These are phyloP conservation scores for Tiliacea citrago DNA, from an alignment of 2,888 invertebrate species.

Conservation along the genomic window DNA sequence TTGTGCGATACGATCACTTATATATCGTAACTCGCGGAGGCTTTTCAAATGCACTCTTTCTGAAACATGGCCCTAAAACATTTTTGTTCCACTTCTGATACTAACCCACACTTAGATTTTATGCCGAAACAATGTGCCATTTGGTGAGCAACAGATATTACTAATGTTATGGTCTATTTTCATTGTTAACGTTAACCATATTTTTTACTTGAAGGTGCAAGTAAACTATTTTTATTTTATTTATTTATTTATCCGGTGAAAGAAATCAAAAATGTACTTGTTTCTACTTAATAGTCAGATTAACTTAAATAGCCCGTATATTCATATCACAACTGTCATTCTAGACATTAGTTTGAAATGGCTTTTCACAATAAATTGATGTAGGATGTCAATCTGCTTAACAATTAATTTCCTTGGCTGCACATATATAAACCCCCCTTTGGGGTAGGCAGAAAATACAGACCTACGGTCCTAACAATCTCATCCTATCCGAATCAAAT, in stretches of 20 bases:
- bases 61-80: not conserved
- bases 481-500: too few species aligned
- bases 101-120: constrained; percentile 4
- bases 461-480: not conserved
- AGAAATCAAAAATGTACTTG: not conserved
- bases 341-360: not conserved
- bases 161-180: too few species aligned
- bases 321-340: not conserved
- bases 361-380: not conserved
- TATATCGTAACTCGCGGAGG: not conserved
- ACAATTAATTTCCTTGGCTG: not conserved
- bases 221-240: too few species aligned
- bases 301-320: not conserved
- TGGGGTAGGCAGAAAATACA: not conserved
- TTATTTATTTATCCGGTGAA: not conserved
- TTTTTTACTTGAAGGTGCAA: too few species aligned
- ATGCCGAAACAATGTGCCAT: not conserved
- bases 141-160: too few species aligned
- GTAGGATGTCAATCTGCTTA: not conserved
- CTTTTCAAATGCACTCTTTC: constrained; percentile 20
- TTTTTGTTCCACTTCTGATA: constrained; percentile 10
- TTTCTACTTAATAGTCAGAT: not conserved
- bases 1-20: not conserved
- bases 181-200: too few species aligned
- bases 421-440: not conserved